Base-by-base conservation (phyloP, 1,140 invertebrate genomes). In the Drosophila fuyamai region DNA sequence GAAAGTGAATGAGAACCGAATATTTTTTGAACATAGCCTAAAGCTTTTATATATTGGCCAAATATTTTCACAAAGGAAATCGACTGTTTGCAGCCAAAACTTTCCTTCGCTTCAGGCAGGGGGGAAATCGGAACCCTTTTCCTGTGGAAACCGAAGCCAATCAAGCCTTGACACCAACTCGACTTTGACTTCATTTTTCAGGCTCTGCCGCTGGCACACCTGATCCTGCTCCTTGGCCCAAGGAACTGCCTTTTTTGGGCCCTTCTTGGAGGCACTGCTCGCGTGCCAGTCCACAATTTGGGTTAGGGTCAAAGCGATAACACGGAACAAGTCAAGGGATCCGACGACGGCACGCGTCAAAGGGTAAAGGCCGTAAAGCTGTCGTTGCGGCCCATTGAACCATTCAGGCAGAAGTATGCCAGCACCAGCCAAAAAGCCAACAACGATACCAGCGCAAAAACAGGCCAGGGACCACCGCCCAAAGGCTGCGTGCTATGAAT, bases 221-320 rank as follows among this genome's bases (percentile, higher is more conserved):
- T 79, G 65, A 29, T 44, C 12, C 14, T 12, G 27, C 36, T 36
- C 62, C 35, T 14, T 51, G 4, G 32, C 9, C 35, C 14, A 29
- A 23, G 58, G 54, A 32, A 35, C 40, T 53, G 29, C 7, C 48
- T 36, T 53, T 72, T 67, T 59, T 44, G 16, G 44, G 46, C 14
- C 40, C 10, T 38, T 32, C 44, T 16, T 47, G 12, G 36, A 41
- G 35, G 41, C 35, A 13, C 48, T 54, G 83, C 48, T 90, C 71
- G 88, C 88, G 83, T 91, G 88, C 73, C 65, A 77, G 74, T 70
- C 76, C 58, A 68, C 89, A 89, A 91, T 91, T 91, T 89, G 77
- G 88, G 88, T 91, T 91, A 89, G 89, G 88, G 88, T 91, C 88
- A 91, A 55, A 85, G 62, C 88, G 88, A 91, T 91, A 91, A 90